These are phyloP conservation scores for human (Homo sapiens) DNA, from an alignment of 2,113 vertebrate genomes.

Conservation along the genomic window DNA sequence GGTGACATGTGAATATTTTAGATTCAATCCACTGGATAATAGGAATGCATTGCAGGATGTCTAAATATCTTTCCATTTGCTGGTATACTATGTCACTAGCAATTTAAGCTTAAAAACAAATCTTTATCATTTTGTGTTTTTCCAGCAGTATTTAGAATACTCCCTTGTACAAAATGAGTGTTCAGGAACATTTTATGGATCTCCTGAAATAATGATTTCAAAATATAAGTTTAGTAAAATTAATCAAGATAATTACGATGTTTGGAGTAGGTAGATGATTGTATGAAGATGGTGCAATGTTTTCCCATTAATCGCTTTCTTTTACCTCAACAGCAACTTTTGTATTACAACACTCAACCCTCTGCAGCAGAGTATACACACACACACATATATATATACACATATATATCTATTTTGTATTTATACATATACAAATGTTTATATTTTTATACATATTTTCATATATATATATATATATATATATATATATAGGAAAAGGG, in stretches of 20 bases:
- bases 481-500: neutral
- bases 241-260: neutral
- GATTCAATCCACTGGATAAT: neutral
- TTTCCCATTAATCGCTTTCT: neutral
- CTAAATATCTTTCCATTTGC: neutral
- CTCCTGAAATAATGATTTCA: neutral
- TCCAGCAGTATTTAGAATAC: neutral
- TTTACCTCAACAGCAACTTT: neutral
- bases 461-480: too few species aligned
- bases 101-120: neutral
- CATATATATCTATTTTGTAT: too few species aligned
- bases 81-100: neutral
- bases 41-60: neutral
- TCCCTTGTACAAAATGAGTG: neutral
- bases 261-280: neutral
- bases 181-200: neutral
- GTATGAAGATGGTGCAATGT: neutral
- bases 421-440: too few species aligned
- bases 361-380: neutral
- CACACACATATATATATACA: too few species aligned
- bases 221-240: neutral
- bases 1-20: neutral
- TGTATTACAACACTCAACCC: accelerated
- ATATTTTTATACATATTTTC: too few species aligned
- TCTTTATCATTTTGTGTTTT: neutral